Evolutionary conservation across 2,113 vertebrate genomes (phyloP), one percentile per base, ranked within the genome.

Genomic region (Limnothrissa miodon): DNA sequence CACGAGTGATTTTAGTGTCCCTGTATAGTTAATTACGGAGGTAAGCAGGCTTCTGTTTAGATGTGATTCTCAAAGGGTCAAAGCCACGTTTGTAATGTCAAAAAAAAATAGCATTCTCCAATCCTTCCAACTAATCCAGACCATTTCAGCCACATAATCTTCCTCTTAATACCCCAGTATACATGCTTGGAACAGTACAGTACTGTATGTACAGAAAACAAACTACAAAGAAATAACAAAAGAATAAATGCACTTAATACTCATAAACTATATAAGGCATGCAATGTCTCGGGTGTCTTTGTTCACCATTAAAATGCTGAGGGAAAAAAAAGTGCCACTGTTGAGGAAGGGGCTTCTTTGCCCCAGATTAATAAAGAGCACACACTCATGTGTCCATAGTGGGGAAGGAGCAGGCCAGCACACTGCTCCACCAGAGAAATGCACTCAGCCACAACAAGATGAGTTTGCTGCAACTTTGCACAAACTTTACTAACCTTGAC

Each of bases 401-500:
- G 66, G 13, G 25, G 66, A 33, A 74, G 13, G 4, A 5, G 29
- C n/a, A 74, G 66, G 66, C 66, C 66, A 74, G 4, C 66, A 74
- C 66, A 74, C 29, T 39, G 66, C 29, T 36, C 25, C 66, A 74
- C 66, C 33, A 74, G 29, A 74, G 83, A 90, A 85, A 85, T 46
- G 85, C 83, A 88, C 83, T 85, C 87, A 84, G 86, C 79, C 89
- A 88, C 86, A 91, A 90, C 86, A 89, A 90, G 87, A 88, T 85
- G 90, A 93, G 91, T 93, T 87, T 84, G 66, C 89, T 87, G 85
- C 89, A 93, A 93, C 93, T 93, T 92, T 91, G 90, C 84, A 85
- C 90, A 88, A 95, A 95, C 90, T 95, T 94, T 94, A 83, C 91
- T 95, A 95, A 95, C 95, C 95, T 95, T 95, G 94, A 94, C 89